Evolutionary conservation across 2,113 vertebrate genomes (phyloP).

Genomic region (Cebus imitator): DNA sequence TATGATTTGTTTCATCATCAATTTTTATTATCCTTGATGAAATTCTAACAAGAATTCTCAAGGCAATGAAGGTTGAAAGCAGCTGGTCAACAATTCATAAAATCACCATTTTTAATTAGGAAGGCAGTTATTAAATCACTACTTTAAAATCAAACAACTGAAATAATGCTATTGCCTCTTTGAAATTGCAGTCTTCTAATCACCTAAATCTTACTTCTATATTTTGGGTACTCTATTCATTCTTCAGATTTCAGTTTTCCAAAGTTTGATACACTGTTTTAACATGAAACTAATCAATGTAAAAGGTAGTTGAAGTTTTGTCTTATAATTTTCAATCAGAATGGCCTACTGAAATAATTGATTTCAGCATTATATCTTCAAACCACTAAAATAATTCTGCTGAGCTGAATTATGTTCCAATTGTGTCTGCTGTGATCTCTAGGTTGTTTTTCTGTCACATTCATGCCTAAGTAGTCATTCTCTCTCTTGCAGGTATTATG

Average conservation of each 20-base stretch:
- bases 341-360: neutral
- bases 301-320: constrained; percentile 4
- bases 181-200: neutral
- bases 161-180: neutral
- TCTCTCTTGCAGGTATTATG: constrained; percentile 8
- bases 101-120: neutral
- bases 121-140: neutral
- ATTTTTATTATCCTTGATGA: neutral
- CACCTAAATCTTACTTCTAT: neutral
- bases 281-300: neutral
- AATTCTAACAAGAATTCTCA: neutral
- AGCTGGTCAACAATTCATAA: neutral
- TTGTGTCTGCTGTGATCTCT: constrained; percentile 17
- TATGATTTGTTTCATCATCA: neutral
- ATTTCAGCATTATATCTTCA: constrained; percentile 4
- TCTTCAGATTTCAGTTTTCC: neutral
- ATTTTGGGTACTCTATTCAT: neutral
- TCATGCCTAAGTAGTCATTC: constrained; percentile 26
- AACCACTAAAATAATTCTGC: neutral
- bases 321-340: neutral
- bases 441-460: neutral
- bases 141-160: neutral
- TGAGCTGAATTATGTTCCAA: constrained; percentile 41
- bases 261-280: neutral
- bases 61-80: neutral